These are phyloP conservation scores for Drosophila pseudoananassae DNA, from an alignment of 1,140 invertebrate genomes.

Conservation along the genomic window DNA sequence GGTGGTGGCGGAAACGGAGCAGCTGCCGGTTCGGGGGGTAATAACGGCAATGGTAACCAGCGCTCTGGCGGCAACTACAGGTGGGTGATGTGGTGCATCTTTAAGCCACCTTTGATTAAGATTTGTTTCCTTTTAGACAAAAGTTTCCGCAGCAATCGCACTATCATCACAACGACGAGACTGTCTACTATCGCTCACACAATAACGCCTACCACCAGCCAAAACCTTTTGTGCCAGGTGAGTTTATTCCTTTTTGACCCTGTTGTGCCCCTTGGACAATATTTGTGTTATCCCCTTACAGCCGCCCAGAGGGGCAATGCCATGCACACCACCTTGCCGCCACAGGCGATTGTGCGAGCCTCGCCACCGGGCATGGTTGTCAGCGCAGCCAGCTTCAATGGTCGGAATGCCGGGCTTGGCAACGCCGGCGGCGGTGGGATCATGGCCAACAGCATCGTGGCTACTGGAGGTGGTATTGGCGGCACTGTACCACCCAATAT, in stretches of 20 bases:
- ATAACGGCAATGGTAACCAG: slow-evolving; percentile 62
- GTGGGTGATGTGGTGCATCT: slow-evolving; percentile 12
- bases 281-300: slow-evolving; percentile 11
- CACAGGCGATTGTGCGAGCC: slow-evolving; percentile 75
- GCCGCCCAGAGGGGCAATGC: slow-evolving; percentile 76
- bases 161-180: slow-evolving; percentile 83
- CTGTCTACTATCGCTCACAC: slow-evolving; percentile 82
- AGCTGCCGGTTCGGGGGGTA: slow-evolving; percentile 33
- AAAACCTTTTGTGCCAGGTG: slow-evolving; percentile 83
- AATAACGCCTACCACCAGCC: slow-evolving; percentile 81
- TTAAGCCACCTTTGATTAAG: background rate
- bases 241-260: slow-evolving; percentile 5
- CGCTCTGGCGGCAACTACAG: slow-evolving; percentile 73
- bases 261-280: background rate
- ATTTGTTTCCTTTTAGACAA: slow-evolving; percentile 48
- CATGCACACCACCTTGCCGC: slow-evolving; percentile 77
- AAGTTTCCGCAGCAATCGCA: slow-evolving; percentile 83
- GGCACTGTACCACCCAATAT: slow-evolving; percentile 64
- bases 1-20: slow-evolving; percentile 39
- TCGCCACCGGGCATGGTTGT: slow-evolving; percentile 77
- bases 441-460: slow-evolving; percentile 71
- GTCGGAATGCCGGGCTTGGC: slow-evolving; percentile 67
- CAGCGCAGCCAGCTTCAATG: slow-evolving; percentile 76
- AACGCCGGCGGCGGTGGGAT: slow-evolving; percentile 71
- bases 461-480: slow-evolving; percentile 64